Percentiles rank a stretch among this genome's conserved stretches.
Evolutionary conservation across 2,888 invertebrate species (phyloP).

Genomic region (Cyrtodaria siliqua): DNA sequence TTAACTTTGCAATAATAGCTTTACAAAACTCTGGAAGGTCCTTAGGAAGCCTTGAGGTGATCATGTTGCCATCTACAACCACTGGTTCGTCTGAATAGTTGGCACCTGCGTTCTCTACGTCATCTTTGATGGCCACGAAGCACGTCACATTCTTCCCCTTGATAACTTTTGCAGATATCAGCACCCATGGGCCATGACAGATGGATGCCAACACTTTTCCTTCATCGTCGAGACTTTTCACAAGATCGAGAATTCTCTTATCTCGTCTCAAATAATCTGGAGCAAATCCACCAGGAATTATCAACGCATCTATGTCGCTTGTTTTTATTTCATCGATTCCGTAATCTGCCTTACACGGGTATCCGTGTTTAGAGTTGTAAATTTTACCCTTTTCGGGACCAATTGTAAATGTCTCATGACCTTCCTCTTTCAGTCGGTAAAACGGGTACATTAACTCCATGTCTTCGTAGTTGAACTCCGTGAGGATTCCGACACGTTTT

Average conservation of each 20-base stretch:
- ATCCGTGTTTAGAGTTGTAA: too few species aligned
- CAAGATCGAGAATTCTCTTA: conserved; percentile 76
- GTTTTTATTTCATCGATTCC: conserved; percentile 44
- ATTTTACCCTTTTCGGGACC: too few species aligned
- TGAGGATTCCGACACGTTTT: too few species aligned
- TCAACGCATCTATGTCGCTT: conserved; percentile 72
- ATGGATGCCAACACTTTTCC: conserved; percentile 78
- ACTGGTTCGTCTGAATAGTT: conserved; percentile 76
- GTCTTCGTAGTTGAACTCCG: too few species aligned
- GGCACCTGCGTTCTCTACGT: too few species aligned
- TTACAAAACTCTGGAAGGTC: conserved; percentile 81
- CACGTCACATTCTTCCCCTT: conserved; percentile 74
- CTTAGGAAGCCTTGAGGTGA: conserved; percentile 78
- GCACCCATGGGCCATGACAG: conserved; percentile 81
- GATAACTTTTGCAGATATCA: conserved; percentile 79
- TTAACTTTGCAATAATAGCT: conserved; percentile 64
- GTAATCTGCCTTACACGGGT: too few species aligned
- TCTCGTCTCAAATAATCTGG: conserved; percentile 81
- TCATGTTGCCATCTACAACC: conserved; percentile 79
- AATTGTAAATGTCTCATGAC: too few species aligned
- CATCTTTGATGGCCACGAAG: conserved; percentile 79
- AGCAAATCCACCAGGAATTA: conserved; percentile 81
- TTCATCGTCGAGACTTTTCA: conserved; percentile 68
- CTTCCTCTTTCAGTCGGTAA: too few species aligned
- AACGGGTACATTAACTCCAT: too few species aligned